These are phyloP conservation scores for Vanessa cardui DNA, from an alignment of 2,888 invertebrate species.

Conservation along the genomic window DNA sequence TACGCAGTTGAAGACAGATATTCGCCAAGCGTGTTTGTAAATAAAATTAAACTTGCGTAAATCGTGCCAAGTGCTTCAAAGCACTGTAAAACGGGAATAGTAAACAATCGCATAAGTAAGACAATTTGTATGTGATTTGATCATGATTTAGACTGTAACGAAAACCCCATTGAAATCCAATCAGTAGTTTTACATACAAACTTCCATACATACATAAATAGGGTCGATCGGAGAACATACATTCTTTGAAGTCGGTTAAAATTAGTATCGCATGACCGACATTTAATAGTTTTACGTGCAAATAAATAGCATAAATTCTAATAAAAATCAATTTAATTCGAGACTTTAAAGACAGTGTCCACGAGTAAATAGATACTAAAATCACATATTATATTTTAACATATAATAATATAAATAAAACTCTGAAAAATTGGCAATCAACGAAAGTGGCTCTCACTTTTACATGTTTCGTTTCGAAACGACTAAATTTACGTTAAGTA, in stretches of 20 bases:
- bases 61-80: conserved; percentile 7
- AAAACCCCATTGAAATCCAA: too few relatives aligned
- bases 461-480: conserved; percentile 11
- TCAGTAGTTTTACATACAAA: background rate
- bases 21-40: conserved; percentile 1
- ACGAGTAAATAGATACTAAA: too few relatives aligned
- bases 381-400: too few relatives aligned
- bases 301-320: too few relatives aligned
- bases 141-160: background rate
- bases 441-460: background rate
- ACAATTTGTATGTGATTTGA: background rate
- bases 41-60: conserved; percentile 2
- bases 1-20: conserved; percentile 7
- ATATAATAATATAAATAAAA: too few relatives aligned
- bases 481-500: conserved; percentile 12
- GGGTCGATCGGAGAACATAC: too few relatives aligned
- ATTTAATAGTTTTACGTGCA: too few relatives aligned
- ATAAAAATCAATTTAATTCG: too few relatives aligned
- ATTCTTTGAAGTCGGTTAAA: too few relatives aligned
- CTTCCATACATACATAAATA: too few relatives aligned
- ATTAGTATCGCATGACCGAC: too few relatives aligned
- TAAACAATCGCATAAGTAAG: background rate
- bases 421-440: background rate
- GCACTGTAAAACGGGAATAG: background rate
- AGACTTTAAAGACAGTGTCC: too few relatives aligned